Conservation (phyloP, 2,888 invertebrate genomes). For the Hydrotaea cyrtoneurina region DNA sequence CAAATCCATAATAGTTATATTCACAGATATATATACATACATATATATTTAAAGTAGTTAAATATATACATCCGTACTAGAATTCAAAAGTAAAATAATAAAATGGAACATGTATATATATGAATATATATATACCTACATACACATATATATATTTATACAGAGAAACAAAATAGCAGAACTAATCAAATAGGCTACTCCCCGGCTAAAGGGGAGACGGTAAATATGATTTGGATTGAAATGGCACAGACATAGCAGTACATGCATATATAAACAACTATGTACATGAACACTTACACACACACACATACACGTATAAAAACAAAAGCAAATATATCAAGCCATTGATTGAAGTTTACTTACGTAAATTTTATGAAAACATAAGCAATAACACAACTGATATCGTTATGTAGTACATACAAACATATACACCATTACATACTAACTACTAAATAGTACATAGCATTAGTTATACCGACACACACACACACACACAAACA, state of each 20-base stretch:
- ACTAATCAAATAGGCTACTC: conserved; percentile 65
- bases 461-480: neutral
- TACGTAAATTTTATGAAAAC: conserved; percentile 76
- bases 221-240: conserved; percentile 43
- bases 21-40: conserved; percentile 26
- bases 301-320: conserved; percentile 6
- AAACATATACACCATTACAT: neutral
- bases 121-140: conserved; percentile 1
- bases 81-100: conserved; percentile 32
- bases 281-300: conserved; percentile 32
- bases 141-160: neutral
- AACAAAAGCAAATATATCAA: conserved; percentile 33
- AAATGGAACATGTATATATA: conserved; percentile 66
- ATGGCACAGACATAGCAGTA: conserved; percentile 48
- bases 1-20: conserved; percentile 53
- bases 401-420: conserved; percentile 62
- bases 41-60: conserved; percentile 39
- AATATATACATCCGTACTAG: conserved; percentile 24
- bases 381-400: conserved; percentile 74
- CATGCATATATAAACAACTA: neutral
- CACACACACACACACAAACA: neutral
- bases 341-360: conserved; percentile 70
- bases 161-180: conserved; percentile 42
- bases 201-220: conserved; percentile 19
- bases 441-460: neutral